A percentile compares a stretch with the other conserved stretches of the same genome.
Conservation (phyloP, 64 coral and sea anemone species). For the Stichodactyla mertensii region DNA sequence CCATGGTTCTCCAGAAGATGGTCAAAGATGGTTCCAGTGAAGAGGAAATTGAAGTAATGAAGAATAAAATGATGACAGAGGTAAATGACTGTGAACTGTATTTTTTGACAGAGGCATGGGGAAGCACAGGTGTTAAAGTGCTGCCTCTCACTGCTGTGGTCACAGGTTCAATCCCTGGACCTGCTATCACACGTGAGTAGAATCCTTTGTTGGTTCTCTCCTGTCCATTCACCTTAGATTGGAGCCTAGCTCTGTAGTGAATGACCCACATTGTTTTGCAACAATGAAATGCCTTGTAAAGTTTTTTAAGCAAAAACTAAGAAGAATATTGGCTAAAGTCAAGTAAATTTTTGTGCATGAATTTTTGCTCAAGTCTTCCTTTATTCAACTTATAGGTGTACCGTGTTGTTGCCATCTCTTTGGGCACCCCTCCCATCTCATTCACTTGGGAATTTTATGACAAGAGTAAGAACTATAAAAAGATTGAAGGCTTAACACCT, state of each 20-base stretch:
- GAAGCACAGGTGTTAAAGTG: too few species aligned
- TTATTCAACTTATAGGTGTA: conserved; percentile 49
- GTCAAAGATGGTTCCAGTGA: conserved; percentile 59
- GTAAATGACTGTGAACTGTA: not conserved
- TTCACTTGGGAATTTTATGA: conserved; percentile 98
- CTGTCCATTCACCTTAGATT: too few species aligned
- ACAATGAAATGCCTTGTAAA: too few species aligned
- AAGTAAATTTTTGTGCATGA: not conserved
- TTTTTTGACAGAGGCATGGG: too few species aligned
- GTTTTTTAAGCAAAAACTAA: too few species aligned
- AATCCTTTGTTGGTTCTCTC: too few species aligned
- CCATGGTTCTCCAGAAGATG: conserved; percentile 56
- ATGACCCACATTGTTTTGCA: too few species aligned
- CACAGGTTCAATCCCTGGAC: too few species aligned
- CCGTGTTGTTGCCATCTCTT: conserved; percentile 64
- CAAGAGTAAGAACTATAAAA: conserved; percentile 78
- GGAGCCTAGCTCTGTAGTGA: too few species aligned
- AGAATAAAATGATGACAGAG: conserved; percentile 88
- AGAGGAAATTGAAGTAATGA: conserved; percentile 50
- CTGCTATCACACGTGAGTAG: too few species aligned
- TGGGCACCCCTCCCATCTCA: conserved; percentile 77
- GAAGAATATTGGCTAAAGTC: not conserved
- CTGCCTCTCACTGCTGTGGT: too few species aligned
- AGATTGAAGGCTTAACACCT: conserved; percentile 57
- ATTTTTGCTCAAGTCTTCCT: not conserved